These are phyloP conservation scores for Tholera decimalis DNA, from an alignment of 2,888 invertebrate species.

Conservation along the genomic window DNA sequence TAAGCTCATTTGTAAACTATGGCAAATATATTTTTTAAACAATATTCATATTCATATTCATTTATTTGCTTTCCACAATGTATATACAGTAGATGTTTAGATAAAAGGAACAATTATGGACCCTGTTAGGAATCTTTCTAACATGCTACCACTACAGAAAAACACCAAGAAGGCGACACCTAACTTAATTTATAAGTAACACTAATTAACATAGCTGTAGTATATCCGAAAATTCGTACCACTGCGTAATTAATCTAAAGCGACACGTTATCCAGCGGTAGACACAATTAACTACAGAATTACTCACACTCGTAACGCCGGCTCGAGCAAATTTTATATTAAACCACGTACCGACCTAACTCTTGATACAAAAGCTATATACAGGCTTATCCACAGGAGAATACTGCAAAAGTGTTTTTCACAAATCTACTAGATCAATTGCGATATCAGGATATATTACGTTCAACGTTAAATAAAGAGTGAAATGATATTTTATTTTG, in stretches of 20 bases:
- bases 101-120: too few species aligned
- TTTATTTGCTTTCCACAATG: too few species aligned
- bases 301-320: conserved; percentile 43
- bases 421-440: conserved; percentile 45
- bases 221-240: conserved; percentile 23
- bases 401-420: conserved; percentile 24
- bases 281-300: conserved; percentile 56
- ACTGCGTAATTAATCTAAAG: conserved; percentile 42
- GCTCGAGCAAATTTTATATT: conserved; percentile 46
- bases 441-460: conserved; percentile 25
- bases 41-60: too few species aligned
- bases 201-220: conserved; percentile 37
- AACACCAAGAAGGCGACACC: background rate
- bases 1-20: too few species aligned
- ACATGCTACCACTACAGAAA: background rate
- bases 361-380: conserved; percentile 35
- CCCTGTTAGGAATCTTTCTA: too few species aligned
- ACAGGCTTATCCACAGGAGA: conserved; percentile 23
- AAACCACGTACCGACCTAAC: conserved; percentile 33
- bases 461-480: conserved; percentile 36
- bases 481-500: conserved; percentile 19
- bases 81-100: too few species aligned
- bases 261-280: conserved; percentile 30
- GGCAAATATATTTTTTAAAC: too few species aligned
- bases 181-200: conserved; percentile 11